These are phyloP conservation scores for Drosophila leonis DNA, from an alignment of 2,888 invertebrate genomes.

Conservation along the genomic window DNA sequence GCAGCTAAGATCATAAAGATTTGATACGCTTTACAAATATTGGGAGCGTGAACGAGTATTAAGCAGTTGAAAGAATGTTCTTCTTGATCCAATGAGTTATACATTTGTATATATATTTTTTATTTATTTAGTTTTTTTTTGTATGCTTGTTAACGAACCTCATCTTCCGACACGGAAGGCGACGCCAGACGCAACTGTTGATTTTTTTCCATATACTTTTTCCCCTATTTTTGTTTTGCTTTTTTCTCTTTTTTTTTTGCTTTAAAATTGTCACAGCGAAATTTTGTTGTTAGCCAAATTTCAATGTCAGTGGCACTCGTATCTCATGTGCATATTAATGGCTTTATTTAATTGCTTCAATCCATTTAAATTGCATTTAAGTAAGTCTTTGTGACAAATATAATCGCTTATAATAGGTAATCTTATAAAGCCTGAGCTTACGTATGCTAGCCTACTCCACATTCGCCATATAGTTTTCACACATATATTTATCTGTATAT, in stretches of 20 bases:
- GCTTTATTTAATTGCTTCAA: slow-evolving; percentile 23
- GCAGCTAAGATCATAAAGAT: no score
- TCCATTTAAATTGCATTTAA: slow-evolving; percentile 12
- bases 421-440: not conserved
- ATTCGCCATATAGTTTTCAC: slow-evolving; percentile 1
- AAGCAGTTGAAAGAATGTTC: not conserved
- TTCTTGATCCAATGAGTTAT: slow-evolving; percentile 20
- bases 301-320: slow-evolving; percentile 74
- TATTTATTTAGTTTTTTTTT: not conserved
- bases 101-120: slow-evolving; percentile 4
- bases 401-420: not conserved
- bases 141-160: slow-evolving; percentile 39
- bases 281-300: slow-evolving; percentile 61
- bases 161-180: slow-evolving; percentile 81
- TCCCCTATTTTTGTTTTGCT: slow-evolving; percentile 4
- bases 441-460: not conserved
- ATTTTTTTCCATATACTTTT: slow-evolving; percentile 16
- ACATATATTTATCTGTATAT: not conserved
- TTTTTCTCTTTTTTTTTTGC: slow-evolving; percentile 22
- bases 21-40: no score
- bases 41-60: not conserved
- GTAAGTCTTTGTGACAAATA: slow-evolving; percentile 7
- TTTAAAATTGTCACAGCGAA: slow-evolving; percentile 66
- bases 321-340: slow-evolving; percentile 67
- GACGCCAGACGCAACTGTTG: slow-evolving; percentile 39